Base-by-base conservation (phyloP, 2,888 invertebrate genomes). In the Drosophila ezoana region DNA sequence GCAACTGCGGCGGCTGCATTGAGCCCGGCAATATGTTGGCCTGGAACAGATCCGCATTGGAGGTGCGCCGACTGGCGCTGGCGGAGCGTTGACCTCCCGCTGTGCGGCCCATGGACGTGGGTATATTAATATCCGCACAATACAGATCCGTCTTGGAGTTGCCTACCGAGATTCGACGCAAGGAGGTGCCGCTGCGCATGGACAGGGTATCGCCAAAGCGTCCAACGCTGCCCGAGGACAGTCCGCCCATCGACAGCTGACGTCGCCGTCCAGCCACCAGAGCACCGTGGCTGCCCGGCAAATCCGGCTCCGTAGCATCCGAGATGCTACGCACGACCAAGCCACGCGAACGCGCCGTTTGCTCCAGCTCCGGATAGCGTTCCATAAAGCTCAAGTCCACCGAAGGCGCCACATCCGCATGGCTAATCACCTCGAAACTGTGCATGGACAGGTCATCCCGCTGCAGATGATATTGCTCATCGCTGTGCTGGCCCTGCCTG, bases 401-500 rank as follows among this genome's bases (percentile, higher is more conserved):
- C 11, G 88, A 84, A 0, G 79, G 80, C 10, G 78, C 69, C 77
- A 81, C 57, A 77, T 90, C 49, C 56, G 90, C 64, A 83, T 81
- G 81, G 16, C 76, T 79, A 16, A 81, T 74, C 33, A 89, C 63
- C 65, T 87, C 89, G 48, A 88, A 89, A 54, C 89, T 91, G 37
- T 87, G 83, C 8, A 73, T 76, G 13, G 91, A 91, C 16, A 89
- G 35, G 33, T 90, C 86, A 51, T 91, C 92, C 5, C 76, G 69
- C 23, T 88, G 81, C 4, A 77, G 13, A 35, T 83, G 73, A 40
- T 58, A 69, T 1, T 73, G 87, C 23, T 79, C 74, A 89, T 90
- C 94, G 93, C 91, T 70, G 48, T 90, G 80, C 14, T 89, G 90
- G 3, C 86, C 91, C 53, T 93, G 93, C 82, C 94, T 94, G 53